Evolutionary conservation across 2,797 vertebrate species (phyloP).

Genomic region (Enteromius mattozi): DNA sequence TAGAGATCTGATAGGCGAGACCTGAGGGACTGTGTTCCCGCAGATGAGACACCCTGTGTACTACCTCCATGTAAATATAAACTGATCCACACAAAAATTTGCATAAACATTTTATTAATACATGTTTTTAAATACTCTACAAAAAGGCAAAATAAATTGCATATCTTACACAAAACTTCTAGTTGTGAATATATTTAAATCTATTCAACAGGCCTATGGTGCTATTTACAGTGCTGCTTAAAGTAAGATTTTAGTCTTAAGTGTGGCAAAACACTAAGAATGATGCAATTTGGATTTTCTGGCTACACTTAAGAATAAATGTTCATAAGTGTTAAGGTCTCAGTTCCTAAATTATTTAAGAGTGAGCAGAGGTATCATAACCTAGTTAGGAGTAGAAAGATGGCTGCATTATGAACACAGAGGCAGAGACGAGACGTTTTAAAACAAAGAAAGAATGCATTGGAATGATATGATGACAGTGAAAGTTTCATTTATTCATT

Average conservation of each 20-base stretch:
- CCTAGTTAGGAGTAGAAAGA: conserved; percentile 3
- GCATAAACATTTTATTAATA: conserved; percentile 15
- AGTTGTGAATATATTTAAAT: conserved; percentile 1
- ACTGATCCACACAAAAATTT: conserved; percentile 11
- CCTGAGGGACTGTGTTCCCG: conserved; percentile 19
- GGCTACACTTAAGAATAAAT: neutral
- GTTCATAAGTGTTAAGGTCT: conserved; percentile 4
- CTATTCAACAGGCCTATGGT: neutral
- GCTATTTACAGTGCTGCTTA: neutral
- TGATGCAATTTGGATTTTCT: neutral
- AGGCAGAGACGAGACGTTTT: neutral
- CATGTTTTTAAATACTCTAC: conserved; percentile 3
- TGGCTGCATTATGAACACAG: neutral
- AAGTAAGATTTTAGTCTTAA: neutral
- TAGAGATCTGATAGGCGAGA: conserved; percentile 33
- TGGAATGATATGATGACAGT: neutral
- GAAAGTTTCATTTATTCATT: neutral
- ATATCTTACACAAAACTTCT: neutral
- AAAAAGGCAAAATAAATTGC: neutral
- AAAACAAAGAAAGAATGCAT: neutral
- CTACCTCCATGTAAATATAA: conserved; percentile 35
- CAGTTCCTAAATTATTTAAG: conserved; percentile 11
- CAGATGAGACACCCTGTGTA: conserved; percentile 8
- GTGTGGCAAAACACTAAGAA: neutral
- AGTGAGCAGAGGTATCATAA: conserved; percentile 17